Evolutionary conservation across 2,888 invertebrate genomes (phyloP).

Genomic region (Nomada hirtipes): DNA sequence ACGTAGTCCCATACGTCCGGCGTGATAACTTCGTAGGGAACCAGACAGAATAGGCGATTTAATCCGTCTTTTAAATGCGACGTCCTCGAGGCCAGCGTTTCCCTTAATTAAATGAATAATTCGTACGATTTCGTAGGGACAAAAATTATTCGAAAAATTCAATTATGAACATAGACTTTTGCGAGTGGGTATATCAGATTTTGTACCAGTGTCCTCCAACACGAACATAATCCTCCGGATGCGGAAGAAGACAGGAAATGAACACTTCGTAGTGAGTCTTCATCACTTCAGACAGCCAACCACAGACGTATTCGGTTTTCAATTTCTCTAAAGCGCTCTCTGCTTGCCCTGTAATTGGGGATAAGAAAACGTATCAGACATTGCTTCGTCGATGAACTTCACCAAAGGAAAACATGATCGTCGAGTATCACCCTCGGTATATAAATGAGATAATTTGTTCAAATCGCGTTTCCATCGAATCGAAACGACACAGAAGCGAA

Average conservation of each 20-base stretch:
- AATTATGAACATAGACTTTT: not conserved
- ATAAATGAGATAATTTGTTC: not conserved
- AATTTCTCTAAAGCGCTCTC: conserved; percentile 96
- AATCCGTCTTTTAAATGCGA: conserved; percentile 98
- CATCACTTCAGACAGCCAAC: conserved; percentile 95
- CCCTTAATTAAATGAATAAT: conserved; percentile 86
- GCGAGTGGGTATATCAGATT: not conserved
- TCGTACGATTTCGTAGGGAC: not conserved
- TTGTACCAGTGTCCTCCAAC: conserved; percentile 97
- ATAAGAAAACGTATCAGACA: conserved; percentile 40
- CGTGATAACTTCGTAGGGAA: conserved; percentile 98
- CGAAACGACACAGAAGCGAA: conserved; percentile 23
- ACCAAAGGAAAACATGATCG: not conserved
- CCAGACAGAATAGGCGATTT: conserved; percentile 96
- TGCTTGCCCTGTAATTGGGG: conserved; percentile 86
- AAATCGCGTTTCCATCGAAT: not conserved
- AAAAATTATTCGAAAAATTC: not conserved
- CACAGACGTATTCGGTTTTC: conserved; percentile 96
- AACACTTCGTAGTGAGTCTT: conserved; percentile 94
- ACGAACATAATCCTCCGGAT: conserved; percentile 97
- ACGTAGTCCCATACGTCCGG: conserved; percentile 99
- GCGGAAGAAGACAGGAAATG: conserved; percentile 96
- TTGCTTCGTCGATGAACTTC: not conserved
- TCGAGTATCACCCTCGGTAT: not conserved
- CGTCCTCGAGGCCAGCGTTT: conserved; percentile 93